phyloP scores from a whole-genome alignment of 2,888 invertebrate species.

The Cylloceria caligata region DNA sequence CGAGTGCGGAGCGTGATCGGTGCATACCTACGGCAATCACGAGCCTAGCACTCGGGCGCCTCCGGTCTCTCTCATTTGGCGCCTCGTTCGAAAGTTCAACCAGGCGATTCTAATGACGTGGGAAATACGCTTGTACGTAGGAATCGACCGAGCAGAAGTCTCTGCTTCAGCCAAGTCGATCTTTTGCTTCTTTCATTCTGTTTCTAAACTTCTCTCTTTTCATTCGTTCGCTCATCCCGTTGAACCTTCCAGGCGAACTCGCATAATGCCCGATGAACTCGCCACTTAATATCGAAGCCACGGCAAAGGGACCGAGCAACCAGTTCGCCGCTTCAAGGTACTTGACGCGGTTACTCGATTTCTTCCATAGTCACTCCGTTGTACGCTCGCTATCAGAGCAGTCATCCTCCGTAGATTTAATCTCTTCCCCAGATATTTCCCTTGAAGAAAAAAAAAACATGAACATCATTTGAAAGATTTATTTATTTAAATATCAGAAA shows the following conservation, averaged over 20 bases:
- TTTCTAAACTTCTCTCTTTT: constrained; percentile 1
- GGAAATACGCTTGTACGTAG: constrained; percentile 72
- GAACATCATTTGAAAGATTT: no score
- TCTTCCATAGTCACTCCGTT: no score
- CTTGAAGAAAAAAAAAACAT: no score
- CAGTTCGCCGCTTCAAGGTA: constrained; percentile 40
- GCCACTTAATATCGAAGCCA: constrained; percentile 63
- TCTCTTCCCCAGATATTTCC: no score
- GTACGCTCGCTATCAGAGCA: no score
- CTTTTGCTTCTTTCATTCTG: constrained; percentile 47
- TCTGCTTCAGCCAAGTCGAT: constrained; percentile 64
- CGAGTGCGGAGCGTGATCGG: constrained; percentile 65
- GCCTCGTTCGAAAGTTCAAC: constrained; percentile 72
- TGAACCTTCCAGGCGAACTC: constrained; percentile 44
- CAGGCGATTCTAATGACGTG: constrained; percentile 75
- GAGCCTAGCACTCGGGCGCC: constrained; percentile 47
- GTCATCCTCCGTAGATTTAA: no score
- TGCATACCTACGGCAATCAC: constrained; percentile 71
- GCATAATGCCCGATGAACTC: constrained; percentile 59
- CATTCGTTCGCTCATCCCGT: constrained; percentile 46
- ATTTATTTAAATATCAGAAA: no score
- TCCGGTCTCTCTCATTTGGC: constrained; percentile 61
- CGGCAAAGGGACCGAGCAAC: constrained; percentile 48
- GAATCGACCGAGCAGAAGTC: constrained; percentile 42
- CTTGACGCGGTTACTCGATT: not conserved